Evolutionary conservation across 2,113 vertebrate species (phyloP), one percentile per base, ranked within the genome.

Genomic region (Protomyctophum bolini): DNA sequence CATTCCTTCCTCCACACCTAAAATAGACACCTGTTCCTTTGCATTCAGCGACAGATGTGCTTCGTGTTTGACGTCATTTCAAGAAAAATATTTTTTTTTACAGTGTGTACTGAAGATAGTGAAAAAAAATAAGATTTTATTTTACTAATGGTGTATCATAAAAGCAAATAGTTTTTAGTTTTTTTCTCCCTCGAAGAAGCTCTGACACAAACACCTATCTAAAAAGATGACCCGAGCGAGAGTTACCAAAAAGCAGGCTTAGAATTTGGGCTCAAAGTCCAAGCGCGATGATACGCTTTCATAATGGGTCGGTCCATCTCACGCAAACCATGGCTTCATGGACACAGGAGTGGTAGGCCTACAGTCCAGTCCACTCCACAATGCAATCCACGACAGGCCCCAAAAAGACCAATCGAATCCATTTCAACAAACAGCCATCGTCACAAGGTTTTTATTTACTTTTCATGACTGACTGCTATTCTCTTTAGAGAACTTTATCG

Each of bases 101-200:
- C 89, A 90, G 85, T 91, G 85, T 91, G 83, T 86, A 86, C 82
- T 82, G 85, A 89, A 88, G 86, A 82, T 11, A 70, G 75, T 85
- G 86, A 82, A 84, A 84, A 86, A 11, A 9, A 74, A 21, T 21
- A 21, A 21, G 21, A 21, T 21, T 21, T 78, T 80, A 46, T 68
- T 82, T 67, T 51, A 86, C 78, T 62, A 65, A 84, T 76, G 57
- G 28, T 65, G 68, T 61, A 56, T 77, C 50, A 4, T 73, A 58
- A 80, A 81, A 74, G 84, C 85, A 87, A 75, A 77, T 41, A 4
- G 58, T 21, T 72, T 75, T 52, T 33, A 2, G 33, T 41, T 41
- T 41, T 41, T 41, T 41, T 41, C 5, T 33, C 5, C 33, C 33
- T 41, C 3, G 54, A 58, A 75, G 77, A 76, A 70, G 76, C 81